Evolutionary conservation across 2,888 invertebrate species (phyloP), one percentile per base, ranked within the genome.

Genomic region (Lacanobia oleracea): DNA sequence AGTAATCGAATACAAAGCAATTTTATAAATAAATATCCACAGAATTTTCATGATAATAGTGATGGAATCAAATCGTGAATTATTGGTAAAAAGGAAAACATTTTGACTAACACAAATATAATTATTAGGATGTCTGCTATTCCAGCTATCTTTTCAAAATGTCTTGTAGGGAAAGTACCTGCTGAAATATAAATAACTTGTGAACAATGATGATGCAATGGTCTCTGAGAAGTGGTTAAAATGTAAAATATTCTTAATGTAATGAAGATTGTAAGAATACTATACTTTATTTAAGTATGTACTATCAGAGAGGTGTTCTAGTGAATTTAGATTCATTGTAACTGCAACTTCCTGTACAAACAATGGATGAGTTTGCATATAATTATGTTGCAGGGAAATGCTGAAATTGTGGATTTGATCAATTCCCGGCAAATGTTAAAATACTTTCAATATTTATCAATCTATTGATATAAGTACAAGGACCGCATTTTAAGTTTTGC

Each of bases 171-270:
- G 37, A 57, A 57, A 75, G 50, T 67, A 75, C 43, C n/a, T 57
- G 5, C 16, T 21, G 14, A 57, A 23, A 37, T 50, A 45, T 43
- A 18, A 48, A 18, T 12, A 43, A n/a, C 27, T 14, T 53, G n/a
- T 23, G 16, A 66, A 9, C 9, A 33, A 43, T 48, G n/a, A 23
- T 40, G 45, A 54, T 67, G 16, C 10, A 59, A 75, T 54, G 2
- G 16, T 75, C n/a, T 54, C 4, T 16, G 21, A 16, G 37, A 73
- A 51, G 10, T 51, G 43, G 23, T 75, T 51, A 18, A 57, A 67
- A 67, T 45, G 56, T 72, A 16, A 56, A 64, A 27, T 27, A 43
- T 37, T 37, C 27, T 27, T 27, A 27, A 2, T 27, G 27, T 27
- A 2, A 56, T 70, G 7, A 18, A n/a, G 37, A 18, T 43, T 5